A percentile compares a stretch with the other conserved stretches of the same genome.
These are phyloP conservation scores for Campylomormyrus tamandua DNA, from an alignment of 2,113 vertebrate species.

Conservation along the genomic window DNA sequence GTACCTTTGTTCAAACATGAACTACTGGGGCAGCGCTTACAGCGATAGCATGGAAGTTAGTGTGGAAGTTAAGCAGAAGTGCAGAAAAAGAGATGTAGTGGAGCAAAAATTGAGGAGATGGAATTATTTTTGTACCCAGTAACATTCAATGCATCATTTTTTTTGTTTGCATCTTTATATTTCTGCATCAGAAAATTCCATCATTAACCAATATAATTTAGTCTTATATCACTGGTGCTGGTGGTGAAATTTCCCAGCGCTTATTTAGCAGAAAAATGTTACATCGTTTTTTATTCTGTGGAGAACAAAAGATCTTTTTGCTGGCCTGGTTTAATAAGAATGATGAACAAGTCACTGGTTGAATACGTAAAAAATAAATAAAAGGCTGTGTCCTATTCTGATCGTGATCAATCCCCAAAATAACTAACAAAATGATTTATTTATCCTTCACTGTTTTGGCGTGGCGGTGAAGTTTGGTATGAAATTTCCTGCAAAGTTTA, in stretches of 20 bases:
- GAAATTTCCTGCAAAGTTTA: background rate
- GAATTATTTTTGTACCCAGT: too few relatives aligned
- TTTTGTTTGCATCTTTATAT: background rate
- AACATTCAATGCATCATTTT: too few relatives aligned
- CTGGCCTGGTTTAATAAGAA: background rate
- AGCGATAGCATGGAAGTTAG: background rate
- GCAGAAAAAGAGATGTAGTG: background rate
- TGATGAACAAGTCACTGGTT: background rate
- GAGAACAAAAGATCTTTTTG: background rate
- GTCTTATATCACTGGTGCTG: background rate
- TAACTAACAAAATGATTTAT: background rate
- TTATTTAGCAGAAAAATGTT: background rate
- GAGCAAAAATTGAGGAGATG: background rate
- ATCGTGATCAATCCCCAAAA: background rate
- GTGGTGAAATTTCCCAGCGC: background rate
- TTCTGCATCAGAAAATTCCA: background rate
- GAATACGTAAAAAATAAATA: background rate
- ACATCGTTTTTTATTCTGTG: background rate
- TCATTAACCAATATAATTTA: background rate
- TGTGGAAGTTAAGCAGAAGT: background rate
- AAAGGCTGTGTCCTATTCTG: background rate
- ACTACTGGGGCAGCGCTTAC: background rate
- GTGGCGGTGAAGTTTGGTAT: background rate
- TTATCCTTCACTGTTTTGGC: background rate
- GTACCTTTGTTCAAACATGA: background rate